These are phyloP conservation scores for Presbytis comata DNA, from an alignment of 2,797 vertebrate genomes.

Conservation along the genomic window DNA sequence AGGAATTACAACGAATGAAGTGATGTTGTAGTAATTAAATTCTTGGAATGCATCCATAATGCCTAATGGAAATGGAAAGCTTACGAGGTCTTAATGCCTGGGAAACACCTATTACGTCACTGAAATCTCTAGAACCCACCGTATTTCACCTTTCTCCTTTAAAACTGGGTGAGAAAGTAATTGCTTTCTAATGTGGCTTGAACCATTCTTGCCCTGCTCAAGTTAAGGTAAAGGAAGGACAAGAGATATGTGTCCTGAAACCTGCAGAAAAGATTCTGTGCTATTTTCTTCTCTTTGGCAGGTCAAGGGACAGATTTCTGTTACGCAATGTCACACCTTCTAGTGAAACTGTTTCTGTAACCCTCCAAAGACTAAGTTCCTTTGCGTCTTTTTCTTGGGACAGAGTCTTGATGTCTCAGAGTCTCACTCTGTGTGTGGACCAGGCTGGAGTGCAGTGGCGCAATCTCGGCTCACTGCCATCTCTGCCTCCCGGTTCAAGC, in stretches of 20 bases:
- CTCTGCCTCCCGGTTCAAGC: not conserved
- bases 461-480: not conserved
- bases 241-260: not conserved
- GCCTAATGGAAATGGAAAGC: slow-evolving; percentile 65
- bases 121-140: slow-evolving; percentile 43
- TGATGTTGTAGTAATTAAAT: slow-evolving; percentile 72
- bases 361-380: not conserved
- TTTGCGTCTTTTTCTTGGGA: not conserved
- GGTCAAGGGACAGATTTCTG: not conserved
- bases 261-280: not conserved
- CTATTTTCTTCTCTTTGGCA: not conserved
- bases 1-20: slow-evolving; percentile 73
- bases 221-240: not conserved
- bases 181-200: too few relatives aligned
- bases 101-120: slow-evolving; percentile 59
- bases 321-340: not conserved
- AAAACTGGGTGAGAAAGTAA: not conserved
- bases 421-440: not conserved
- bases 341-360: not conserved
- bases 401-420: not conserved
- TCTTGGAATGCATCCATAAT: slow-evolving; percentile 66
- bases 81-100: slow-evolving; percentile 38
- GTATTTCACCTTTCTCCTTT: not conserved
- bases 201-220: not conserved
- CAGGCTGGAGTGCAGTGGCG: not conserved